Base-by-base conservation (phyloP, 2,797 vertebrate species). In the Gymnopithys bicolor region DNA sequence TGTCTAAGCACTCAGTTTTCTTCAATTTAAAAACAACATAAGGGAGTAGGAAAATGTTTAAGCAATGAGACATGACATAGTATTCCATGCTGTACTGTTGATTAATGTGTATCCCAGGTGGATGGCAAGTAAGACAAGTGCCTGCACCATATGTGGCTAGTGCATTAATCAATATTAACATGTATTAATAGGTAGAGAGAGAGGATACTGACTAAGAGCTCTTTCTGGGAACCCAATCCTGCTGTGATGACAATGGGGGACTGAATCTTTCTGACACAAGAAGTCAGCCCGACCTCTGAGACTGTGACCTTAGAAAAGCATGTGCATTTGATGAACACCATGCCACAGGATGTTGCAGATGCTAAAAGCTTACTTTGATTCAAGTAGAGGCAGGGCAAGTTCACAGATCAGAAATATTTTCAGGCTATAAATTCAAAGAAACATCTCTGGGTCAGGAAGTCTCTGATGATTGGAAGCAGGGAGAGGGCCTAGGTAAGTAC, bases 1-100 rank as follows among this genome's bases (percentile, higher is more conserved):
- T 77, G 77, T 85, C 85, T 96, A 56, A 94, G 69, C 59, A 69
- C 79, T 92, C 86, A 58, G 64, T 96, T 92, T 95, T 89, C 81
- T 91, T 89, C 94, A 90, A 90, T 93, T 96, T 96, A 91, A 84
- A 93, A 94, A 94, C 68, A 93, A 93, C 77, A 76, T 89, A 80
- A 94, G 94, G 87, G 84, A 96, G 43, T 43, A 94, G 63, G 69
- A 94, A 97, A 91, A 82, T 84, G 75, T 81, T 96, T 94, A 96
- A 94, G 77, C 89, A 94, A 94, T 91, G 85, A 96, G 90, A 96
- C 79, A 96, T 95, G 88, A 84, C 81, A 95, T 55, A 81, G 56
- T 46, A 39, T 43, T 37, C 56, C 32, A 28, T 5, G n/a, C 60
- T 85, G 86, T 41, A 87, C 51, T 80, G 76, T 87, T 95, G 91